Evolutionary conservation across 2,797 vertebrate genomes (phyloP).

Genomic region (Malacoraja senta): DNA sequence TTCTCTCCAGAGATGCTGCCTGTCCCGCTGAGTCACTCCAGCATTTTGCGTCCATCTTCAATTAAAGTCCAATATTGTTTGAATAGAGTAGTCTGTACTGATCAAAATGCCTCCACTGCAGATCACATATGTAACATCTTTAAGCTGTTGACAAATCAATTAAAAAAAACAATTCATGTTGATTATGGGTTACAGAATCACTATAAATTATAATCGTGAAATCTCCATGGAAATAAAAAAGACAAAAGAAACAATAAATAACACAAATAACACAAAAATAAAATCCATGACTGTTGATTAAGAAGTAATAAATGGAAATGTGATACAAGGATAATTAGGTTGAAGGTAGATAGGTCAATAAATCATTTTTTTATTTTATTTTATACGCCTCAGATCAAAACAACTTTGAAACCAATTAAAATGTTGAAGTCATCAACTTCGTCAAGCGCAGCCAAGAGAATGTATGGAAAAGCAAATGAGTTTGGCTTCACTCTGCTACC

Average conservation of each 20-base stretch:
- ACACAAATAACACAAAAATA: not conserved
- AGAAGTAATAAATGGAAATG: slow-evolving; percentile 17
- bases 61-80: not conserved
- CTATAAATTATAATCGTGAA: slow-evolving; percentile 23
- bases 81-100: too few relatives aligned
- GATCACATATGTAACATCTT: not conserved
- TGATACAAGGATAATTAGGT: not conserved
- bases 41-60: not conserved
- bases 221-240: slow-evolving; percentile 27
- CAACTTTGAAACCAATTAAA: slow-evolving; percentile 1
- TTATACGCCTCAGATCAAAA: not conserved
- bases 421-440: not conserved
- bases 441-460: not conserved
- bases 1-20: too few relatives aligned
- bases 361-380: slow-evolving; percentile 17
- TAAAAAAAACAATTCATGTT: slow-evolving; percentile 22
- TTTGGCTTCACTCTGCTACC: not conserved
- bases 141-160: not conserved
- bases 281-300: slow-evolving; percentile 15
- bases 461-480: not conserved
- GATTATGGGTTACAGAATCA: not conserved
- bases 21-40: too few relatives aligned
- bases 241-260: slow-evolving; percentile 1
- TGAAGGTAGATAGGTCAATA: slow-evolving; percentile 11
- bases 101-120: not conserved